Base-by-base conservation (phyloP, 92 coral and sea anemone species). In the Montipora capitata region DNA sequence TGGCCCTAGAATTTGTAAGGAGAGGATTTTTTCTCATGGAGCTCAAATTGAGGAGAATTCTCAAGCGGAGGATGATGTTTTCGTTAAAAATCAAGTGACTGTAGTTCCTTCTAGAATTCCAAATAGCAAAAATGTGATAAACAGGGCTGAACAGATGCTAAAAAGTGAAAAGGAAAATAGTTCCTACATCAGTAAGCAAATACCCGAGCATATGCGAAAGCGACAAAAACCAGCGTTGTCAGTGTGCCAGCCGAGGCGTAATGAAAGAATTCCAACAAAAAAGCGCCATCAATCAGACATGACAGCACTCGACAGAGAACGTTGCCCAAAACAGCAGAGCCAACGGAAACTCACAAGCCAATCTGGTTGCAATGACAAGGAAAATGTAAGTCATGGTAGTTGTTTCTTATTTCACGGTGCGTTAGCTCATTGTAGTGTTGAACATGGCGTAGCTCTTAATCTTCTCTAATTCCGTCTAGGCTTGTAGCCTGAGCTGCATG, bases 301-400 rank as follows among this genome's bases (percentile, higher is more conserved):
- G 16, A n/a, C 77, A 20, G 58, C 10, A 11, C 18, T 10, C 0
- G 69, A 58, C 3, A 71, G 68, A 58, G 69, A 16, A 61, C 13
- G 78, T 79, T 41, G 77, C n/a, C 79, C 69, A 38, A 4, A 10
- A 10, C 70, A 70, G 57, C 79, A 57, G 35, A 71, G 3, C 5
- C 79, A 82, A 16, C 87, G 71, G 43, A 59, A 78, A 42, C 41
- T 57, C 43, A 17, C 59, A 43, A 41, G 43, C 9, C 42, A 20
- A 62, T 18, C 59, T 40, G 78, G 51, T 4, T 9, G 40, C 17
- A 68, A 40, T 57, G 75, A 93, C 15, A 92, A 94, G 80, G 98
- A 94, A 75, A 94, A 94, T 68, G 96, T 94, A 61, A 76, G 96
- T 90, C 41, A 14, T 43, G 40, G 41, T 16, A 51, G 35, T 10